Conservation (phyloP, 2,888 invertebrate species). For the Coleophora flavipennella region DNA sequence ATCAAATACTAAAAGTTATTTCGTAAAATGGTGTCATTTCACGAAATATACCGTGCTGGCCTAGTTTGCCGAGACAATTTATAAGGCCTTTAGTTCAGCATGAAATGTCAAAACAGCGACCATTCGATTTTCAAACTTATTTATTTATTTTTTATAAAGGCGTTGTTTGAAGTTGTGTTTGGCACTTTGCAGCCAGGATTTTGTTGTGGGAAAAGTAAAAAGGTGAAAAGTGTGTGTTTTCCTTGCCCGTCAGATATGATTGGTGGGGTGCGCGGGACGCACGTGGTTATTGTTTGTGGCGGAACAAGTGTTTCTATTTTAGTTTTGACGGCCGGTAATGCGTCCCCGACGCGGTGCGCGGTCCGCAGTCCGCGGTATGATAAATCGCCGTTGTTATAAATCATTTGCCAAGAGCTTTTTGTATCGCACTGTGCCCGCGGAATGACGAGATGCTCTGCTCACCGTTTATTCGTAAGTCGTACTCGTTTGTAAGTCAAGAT, state of each 20-base stretch:
- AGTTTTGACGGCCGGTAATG: conserved; percentile 29
- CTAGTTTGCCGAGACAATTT: conserved; percentile 42
- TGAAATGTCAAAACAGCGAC: conserved; percentile 38
- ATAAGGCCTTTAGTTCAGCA: conserved; percentile 24
- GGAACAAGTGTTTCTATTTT: conserved; percentile 37
- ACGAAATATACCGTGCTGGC: conserved; percentile 44
- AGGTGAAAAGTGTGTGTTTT: conserved; percentile 8
- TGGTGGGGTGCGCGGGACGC: conserved; percentile 35
- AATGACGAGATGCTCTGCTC: background rate
- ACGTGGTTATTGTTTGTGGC: conserved; percentile 31
- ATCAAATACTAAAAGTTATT: conserved; percentile 24
- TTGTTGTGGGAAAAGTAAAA: conserved; percentile 1
- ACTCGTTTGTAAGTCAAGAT: no score
- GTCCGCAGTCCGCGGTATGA: conserved; percentile 28
- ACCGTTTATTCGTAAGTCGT: no score
- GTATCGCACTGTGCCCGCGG: conserved; percentile 12
- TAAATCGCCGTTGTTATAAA: conserved; percentile 25
- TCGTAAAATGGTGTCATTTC: conserved; percentile 39
- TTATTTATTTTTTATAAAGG: conserved; percentile 27
- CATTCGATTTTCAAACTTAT: conserved; percentile 13
- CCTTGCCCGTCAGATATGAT: conserved; percentile 47
- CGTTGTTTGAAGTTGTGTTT: conserved; percentile 4
- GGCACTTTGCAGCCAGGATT: conserved; percentile 8
- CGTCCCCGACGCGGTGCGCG: conserved; percentile 24
- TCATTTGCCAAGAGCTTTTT: conserved; percentile 8